Conservation (phyloP, 2,797 vertebrate species). For the Macropus fuliginosus region DNA sequence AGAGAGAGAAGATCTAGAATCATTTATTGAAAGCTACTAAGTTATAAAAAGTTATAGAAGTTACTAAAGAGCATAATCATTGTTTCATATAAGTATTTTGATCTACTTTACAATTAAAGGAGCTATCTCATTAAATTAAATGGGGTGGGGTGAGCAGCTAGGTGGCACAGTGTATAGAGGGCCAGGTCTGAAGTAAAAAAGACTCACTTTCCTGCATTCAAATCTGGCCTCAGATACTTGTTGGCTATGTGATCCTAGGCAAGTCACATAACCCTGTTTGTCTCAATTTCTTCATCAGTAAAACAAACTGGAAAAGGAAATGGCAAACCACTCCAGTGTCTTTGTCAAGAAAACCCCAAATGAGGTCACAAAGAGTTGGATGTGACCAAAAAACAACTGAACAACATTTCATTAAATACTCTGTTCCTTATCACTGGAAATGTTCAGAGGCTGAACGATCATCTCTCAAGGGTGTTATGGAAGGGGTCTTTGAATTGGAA, state of each 20-base stretch:
- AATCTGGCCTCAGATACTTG: not conserved
- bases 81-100: not conserved
- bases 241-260: not conserved
- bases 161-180: not conserved
- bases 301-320: not conserved
- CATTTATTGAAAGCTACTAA: not conserved
- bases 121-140: not conserved
- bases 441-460: not conserved
- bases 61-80: not conserved
- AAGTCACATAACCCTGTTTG: not conserved
- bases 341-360: not conserved
- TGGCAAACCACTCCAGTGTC: not conserved
- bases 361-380: not conserved
- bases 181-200: not conserved
- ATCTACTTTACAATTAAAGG: not conserved
- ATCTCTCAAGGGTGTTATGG: not conserved
- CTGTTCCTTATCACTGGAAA: not conserved
- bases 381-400: not conserved
- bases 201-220: not conserved
- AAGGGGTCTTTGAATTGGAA: not conserved
- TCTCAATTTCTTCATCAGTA: not conserved
- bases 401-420: not conserved
- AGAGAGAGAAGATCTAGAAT: not conserved
- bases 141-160: not conserved
- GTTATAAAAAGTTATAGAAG: not conserved